These are phyloP conservation scores for Notodonta dromedarius DNA, from an alignment of 2,888 invertebrate genomes.

Conservation along the genomic window DNA sequence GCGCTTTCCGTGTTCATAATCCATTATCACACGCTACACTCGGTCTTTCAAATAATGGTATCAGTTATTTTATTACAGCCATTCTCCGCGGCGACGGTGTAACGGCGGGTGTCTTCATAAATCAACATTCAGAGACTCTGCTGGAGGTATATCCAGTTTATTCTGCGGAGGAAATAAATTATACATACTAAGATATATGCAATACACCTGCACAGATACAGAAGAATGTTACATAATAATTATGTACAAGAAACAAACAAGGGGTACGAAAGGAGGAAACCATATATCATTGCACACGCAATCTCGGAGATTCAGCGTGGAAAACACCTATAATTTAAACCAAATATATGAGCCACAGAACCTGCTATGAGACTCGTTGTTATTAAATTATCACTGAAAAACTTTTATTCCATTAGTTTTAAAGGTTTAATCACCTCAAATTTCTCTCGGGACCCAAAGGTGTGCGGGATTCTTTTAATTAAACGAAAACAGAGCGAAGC, in stretches of 20 bases:
- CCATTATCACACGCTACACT: slow-evolving; percentile 14
- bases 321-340: neutral
- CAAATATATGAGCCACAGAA: neutral
- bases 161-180: slow-evolving; percentile 13
- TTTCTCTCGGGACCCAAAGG: slow-evolving; percentile 17
- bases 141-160: slow-evolving; percentile 15
- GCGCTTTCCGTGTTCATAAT: slow-evolving; percentile 17
- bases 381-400: slow-evolving; percentile 17
- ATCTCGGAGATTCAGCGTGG: neutral
- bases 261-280: neutral
- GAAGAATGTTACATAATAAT: slow-evolving; percentile 1
- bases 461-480: slow-evolving; percentile 30
- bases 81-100: slow-evolving; percentile 15
- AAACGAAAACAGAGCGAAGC: slow-evolving; percentile 21
- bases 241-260: slow-evolving; percentile 7
- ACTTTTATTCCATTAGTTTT: slow-evolving; percentile 17
- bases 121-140: slow-evolving; percentile 20
- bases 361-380: neutral
- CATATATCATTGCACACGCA: neutral
- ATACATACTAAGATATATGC: slow-evolving; percentile 18
- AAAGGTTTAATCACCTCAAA: slow-evolving; percentile 17
- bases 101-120: slow-evolving; percentile 25
- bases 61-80: slow-evolving; percentile 23
- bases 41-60: slow-evolving; percentile 21
- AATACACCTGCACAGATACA: slow-evolving; percentile 7